phyloP scores from a whole-genome alignment of 2,113 vertebrate genomes.

The Nerophis ophidion region DNA sequence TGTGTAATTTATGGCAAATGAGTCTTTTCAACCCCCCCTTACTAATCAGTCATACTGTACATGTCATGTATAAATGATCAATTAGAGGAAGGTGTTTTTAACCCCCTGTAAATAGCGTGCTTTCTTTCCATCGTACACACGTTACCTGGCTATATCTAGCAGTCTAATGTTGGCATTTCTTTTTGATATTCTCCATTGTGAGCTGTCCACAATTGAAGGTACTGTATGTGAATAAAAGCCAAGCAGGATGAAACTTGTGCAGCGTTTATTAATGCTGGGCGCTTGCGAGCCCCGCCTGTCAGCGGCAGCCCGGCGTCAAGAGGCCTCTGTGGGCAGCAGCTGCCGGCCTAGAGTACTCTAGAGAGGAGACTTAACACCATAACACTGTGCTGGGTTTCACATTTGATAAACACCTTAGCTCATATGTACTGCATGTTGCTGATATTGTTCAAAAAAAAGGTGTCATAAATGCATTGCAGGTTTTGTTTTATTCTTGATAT shows the following conservation, averaged over 20 bases:
- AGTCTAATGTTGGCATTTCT: constrained; percentile 52
- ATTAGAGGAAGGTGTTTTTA: constrained; percentile 32
- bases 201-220: constrained; percentile 55
- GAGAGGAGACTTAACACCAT: no score
- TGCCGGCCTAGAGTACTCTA: neutral
- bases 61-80: constrained; percentile 59
- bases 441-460: no score
- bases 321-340: constrained; percentile 29
- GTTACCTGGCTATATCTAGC: constrained; percentile 34
- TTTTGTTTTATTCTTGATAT: no score
- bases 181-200: constrained; percentile 68
- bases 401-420: no score
- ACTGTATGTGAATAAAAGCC: constrained; percentile 60
- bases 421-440: no score
- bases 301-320: constrained; percentile 9
- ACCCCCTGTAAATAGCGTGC: constrained; percentile 59
- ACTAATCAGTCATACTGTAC: constrained; percentile 12
- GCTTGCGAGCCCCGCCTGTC: no score
- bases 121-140: constrained; percentile 35
- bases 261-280: neutral
- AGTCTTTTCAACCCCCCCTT: constrained; percentile 43
- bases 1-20: constrained; percentile 64
- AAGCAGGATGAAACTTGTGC: neutral
- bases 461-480: no score
- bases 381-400: no score